Evolutionary conservation across 2,888 invertebrate genomes (phyloP).

Genomic region (Trissonchulus sp.): DNA sequence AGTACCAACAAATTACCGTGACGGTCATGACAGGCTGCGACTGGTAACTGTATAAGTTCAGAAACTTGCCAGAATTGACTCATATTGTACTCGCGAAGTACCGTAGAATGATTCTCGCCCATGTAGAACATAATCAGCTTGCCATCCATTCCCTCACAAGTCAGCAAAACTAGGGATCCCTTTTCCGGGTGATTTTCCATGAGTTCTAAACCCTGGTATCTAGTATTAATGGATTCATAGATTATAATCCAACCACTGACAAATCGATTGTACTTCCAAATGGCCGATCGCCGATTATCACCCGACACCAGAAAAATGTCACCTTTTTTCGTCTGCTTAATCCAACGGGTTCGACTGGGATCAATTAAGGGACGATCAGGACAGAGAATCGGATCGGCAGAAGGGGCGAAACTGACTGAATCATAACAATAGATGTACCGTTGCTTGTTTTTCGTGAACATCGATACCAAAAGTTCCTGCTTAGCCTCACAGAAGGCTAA

Average conservation of each 20-base stretch:
- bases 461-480: conserved; percentile 8
- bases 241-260: background rate
- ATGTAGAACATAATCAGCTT: background rate
- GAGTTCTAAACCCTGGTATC: conserved; percentile 19
- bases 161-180: conserved; percentile 6
- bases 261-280: conserved; percentile 17
- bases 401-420: background rate
- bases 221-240: background rate
- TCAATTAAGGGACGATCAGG: conserved; percentile 22
- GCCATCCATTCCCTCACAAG: conserved; percentile 21
- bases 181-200: conserved; percentile 11
- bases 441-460: background rate
- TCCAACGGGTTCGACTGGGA: conserved; percentile 23
- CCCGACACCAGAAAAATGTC: conserved; percentile 21
- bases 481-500: background rate
- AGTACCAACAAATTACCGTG: conserved; percentile 21
- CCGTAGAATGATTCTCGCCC: background rate
- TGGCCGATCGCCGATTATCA: conserved; percentile 23
- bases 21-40: conserved; percentile 12
- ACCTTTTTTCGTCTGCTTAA: background rate
- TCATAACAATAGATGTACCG: background rate
- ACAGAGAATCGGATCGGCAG: conserved; percentile 8
- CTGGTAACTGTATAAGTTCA: conserved; percentile 8
- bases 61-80: background rate
- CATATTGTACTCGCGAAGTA: conserved; percentile 2